Evolutionary conservation across 2,797 vertebrate species (phyloP).

Genomic region (Trachurus trachurus): DNA sequence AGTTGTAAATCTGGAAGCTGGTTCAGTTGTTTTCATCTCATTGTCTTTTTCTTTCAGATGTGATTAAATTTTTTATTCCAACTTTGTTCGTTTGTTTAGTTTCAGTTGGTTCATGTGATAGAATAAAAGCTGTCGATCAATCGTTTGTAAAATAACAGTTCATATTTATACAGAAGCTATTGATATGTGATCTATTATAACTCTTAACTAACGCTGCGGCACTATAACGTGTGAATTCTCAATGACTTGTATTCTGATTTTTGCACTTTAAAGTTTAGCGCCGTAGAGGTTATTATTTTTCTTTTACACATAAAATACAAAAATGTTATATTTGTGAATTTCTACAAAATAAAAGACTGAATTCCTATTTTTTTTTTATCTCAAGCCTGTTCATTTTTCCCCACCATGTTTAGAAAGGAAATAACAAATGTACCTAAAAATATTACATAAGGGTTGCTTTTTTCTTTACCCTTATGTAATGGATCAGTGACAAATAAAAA

Average conservation of each 20-base stretch:
- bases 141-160: conserved; percentile 5
- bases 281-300: not conserved
- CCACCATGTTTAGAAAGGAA: no score
- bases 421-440: no score
- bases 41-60: not conserved
- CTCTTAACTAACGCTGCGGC: conserved; percentile 8
- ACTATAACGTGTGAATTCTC: not conserved
- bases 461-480: no score
- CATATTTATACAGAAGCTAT: not conserved
- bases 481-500: no score
- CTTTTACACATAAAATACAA: not conserved
- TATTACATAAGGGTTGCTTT: no score
- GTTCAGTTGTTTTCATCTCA: not conserved
- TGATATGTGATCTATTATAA: conserved; percentile 30
- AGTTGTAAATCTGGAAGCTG: not conserved
- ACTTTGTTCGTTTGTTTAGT: not conserved
- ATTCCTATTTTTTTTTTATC: not conserved
- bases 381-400: not conserved
- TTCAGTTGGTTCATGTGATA: not conserved
- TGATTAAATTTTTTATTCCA: not conserved
- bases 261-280: conserved; percentile 46
- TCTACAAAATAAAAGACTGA: conserved; percentile 40
- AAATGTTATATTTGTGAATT: conserved; percentile 34
- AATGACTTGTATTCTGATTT: conserved; percentile 2
- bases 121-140: not conserved